These are phyloP conservation scores for Phenacoccus solenopsis DNA, from an alignment of 1,140 invertebrate genomes.

Conservation along the genomic window DNA sequence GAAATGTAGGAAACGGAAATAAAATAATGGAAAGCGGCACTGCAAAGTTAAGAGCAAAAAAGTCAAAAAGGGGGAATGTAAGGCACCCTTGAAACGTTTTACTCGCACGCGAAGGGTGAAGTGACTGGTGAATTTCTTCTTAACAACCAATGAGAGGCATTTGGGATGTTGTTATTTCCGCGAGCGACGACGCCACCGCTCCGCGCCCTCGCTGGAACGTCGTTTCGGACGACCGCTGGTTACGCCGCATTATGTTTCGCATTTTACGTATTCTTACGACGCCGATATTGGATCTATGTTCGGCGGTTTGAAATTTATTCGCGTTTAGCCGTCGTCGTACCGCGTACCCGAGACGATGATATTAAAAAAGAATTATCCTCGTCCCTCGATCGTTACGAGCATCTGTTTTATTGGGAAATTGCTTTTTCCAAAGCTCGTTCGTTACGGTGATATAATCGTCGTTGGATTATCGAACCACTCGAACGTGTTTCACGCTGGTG, in stretches of 20 bases:
- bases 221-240: neutral
- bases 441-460: neutral
- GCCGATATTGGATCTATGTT: neutral
- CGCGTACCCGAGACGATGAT: neutral
- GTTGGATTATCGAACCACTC: neutral
- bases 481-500: neutral
- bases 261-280: slow-evolving; percentile 2
- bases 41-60: slow-evolving; percentile 13
- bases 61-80: neutral
- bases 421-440: neutral
- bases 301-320: neutral
- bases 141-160: slow-evolving; percentile 13
- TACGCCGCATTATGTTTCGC: slow-evolving; percentile 12
- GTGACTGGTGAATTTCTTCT: slow-evolving; percentile 4
- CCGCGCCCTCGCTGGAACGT: neutral
- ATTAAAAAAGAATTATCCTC: neutral
- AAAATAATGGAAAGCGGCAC: slow-evolving; percentile 15
- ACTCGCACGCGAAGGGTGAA: neutral
- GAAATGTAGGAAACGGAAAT: slow-evolving; percentile 17
- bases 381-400: neutral
- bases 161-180: slow-evolving; percentile 16
- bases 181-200: neutral
- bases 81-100: slow-evolving; percentile 12
- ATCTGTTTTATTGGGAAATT: slow-evolving; percentile 3
- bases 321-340: neutral